Evolutionary conservation across 2,888 invertebrate species (phyloP), one percentile per base, ranked within the genome.

Genomic region (Ypsolopha sequella): DNA sequence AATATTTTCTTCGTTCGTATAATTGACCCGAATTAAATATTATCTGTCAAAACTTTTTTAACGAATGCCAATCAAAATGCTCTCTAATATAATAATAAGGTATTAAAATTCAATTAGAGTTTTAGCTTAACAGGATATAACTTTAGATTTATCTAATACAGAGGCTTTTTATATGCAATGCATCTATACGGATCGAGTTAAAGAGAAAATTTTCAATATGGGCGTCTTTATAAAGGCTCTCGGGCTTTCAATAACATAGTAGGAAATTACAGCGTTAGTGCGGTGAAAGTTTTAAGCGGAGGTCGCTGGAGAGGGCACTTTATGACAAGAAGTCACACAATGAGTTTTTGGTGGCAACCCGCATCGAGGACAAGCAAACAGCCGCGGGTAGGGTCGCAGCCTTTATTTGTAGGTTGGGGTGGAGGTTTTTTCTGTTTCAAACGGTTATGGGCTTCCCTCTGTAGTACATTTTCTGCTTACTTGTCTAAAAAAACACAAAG

Each of bases 331-430:
- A 72, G 73, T 71, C 67, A 66, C 73, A 80, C 80, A 82, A 80
- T 81, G 76, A 76, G 76, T 73, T 81, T 80, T 78, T 72, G 76
- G 77, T 65, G 71, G 70, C 70, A 61, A 74, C 73, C 75, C 73
- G 77, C 77, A 76, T 65, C 63, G 65, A 69, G 70, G 70, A 63
- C 69, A 66, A 66, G 77, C 74, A 80, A 80, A 82, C 70, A 79
- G 77, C 84, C 76, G 56, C 62, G 64, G 76, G 78, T 68, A 67
- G 67, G 85, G 84, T 77, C 81, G 70, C 73, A 78, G 70, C 81
- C 80, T 50, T 76, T 73, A 76, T 73, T 68, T 71, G 68, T 65
- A 69, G 61, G 60, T 60, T 58, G 65, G 56, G 65, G 61, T 58
- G 60, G 45, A 43, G 41, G 35, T 49, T 50, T 41, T 48, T 69